Conservation (phyloP, 2,113 vertebrate species). For the Dicaeum eximium region DNA sequence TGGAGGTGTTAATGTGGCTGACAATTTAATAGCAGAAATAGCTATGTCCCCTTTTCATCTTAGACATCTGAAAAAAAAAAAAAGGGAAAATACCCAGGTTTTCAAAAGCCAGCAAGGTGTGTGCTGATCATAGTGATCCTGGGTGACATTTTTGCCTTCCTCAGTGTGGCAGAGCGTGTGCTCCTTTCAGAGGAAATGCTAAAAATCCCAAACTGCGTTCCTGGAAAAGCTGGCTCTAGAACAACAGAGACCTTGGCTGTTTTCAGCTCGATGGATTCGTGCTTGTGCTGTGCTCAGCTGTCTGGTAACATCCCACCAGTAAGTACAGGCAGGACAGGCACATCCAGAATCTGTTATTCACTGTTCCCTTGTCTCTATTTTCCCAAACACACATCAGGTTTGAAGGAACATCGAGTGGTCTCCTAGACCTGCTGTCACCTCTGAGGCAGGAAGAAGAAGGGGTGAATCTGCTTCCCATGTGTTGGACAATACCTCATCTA, state of each 20-base stretch:
- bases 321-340: not conserved
- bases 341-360: not conserved
- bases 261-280: rapidly evolving
- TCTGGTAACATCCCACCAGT: not conserved
- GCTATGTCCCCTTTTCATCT: not conserved
- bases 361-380: not conserved
- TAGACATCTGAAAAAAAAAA: not conserved
- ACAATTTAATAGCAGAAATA: not conserved
- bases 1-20: not conserved
- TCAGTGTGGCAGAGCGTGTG: rapidly evolving
- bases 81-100: not conserved
- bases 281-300: not conserved
- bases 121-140: not conserved
- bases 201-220: not conserved
- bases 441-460: not conserved
- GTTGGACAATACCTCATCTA: not conserved
- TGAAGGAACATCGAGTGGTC: not conserved
- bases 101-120: not conserved
- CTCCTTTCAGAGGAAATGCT: not conserved
- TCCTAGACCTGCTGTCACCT: not conserved
- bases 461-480: not conserved
- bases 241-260: not conserved
- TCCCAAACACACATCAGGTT: not conserved
- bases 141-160: not conserved
- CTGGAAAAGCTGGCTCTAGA: not conserved